phyloP scores from a whole-genome alignment of 2,888 invertebrate genomes.

The Eristalis intricaria region DNA sequence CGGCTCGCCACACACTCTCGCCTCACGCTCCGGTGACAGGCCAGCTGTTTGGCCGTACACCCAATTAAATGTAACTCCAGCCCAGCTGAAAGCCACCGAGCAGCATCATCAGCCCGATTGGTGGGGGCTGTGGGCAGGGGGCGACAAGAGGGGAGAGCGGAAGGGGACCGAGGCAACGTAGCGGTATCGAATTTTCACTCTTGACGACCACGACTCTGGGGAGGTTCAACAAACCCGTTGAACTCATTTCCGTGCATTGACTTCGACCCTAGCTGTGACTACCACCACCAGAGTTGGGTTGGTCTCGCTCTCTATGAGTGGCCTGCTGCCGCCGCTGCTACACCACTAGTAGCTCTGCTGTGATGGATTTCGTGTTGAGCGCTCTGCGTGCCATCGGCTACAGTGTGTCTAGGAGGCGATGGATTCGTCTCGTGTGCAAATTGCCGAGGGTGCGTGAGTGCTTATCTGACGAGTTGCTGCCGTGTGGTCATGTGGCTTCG shows the following conservation, averaged over 20 bases:
- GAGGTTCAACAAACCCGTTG: constrained; percentile 68
- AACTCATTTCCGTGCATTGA: constrained; percentile 69
- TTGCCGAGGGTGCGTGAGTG: too few relatives aligned
- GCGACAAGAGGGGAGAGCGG: not conserved
- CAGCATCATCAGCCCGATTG: constrained; percentile 50
- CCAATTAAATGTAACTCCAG: constrained; percentile 57
- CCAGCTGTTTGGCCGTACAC: constrained; percentile 60
- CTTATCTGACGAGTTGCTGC: not conserved
- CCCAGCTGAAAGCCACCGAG: constrained; percentile 51
- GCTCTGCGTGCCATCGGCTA: not conserved
- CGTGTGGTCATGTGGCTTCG: not conserved
- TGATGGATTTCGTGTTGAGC: constrained; percentile 37
- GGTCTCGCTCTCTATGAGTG: not conserved
- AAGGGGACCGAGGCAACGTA: constrained; percentile 14
- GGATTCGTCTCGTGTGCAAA: not conserved
- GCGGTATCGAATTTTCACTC: constrained; percentile 68
- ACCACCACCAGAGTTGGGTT: constrained; percentile 29
- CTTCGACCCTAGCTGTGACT: constrained; percentile 66
- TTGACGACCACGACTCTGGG: constrained; percentile 52
- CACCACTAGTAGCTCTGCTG: too few relatives aligned
- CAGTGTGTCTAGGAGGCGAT: constrained; percentile 35
- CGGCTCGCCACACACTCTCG: not conserved
- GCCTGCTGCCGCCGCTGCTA: not conserved
- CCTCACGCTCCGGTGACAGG: not conserved
- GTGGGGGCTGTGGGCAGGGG: not conserved